Evolutionary conservation across 2,113 vertebrate genomes (phyloP).

Genomic region (Actenoides hombroni): DNA sequence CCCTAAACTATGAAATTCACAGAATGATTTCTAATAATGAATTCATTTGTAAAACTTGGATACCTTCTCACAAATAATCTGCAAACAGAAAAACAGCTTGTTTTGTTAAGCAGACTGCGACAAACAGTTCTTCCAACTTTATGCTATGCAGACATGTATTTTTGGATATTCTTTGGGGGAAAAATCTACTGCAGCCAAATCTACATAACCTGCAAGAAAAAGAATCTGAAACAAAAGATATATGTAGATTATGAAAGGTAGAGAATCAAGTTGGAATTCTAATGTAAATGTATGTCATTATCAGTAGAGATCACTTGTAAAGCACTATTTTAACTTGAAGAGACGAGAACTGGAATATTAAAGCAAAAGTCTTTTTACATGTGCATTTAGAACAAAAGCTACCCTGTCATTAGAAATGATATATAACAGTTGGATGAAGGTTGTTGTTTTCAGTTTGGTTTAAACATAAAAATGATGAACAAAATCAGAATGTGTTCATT

Average conservation of each 20-base stretch:
- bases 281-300: constrained; percentile 57
- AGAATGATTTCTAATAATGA: constrained; percentile 22
- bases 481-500: constrained; percentile 69
- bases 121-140: constrained; percentile 49
- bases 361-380: constrained; percentile 46
- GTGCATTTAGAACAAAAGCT: constrained; percentile 70
- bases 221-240: constrained; percentile 33
- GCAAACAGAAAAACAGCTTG: constrained; percentile 23
- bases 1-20: not conserved
- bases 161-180: constrained; percentile 42
- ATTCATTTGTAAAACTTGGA: not conserved
- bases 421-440: constrained; percentile 55
- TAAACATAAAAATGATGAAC: constrained; percentile 65
- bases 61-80: constrained; percentile 11
- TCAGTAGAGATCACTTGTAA: constrained; percentile 32
- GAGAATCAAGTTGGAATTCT: constrained; percentile 42
- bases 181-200: constrained; percentile 53
- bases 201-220: constrained; percentile 36
- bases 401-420: constrained; percentile 68
- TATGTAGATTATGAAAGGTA: constrained; percentile 44
- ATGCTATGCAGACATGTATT: constrained; percentile 40
- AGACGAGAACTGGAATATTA: constrained; percentile 44
- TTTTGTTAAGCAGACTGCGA: constrained; percentile 46
- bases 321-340: constrained; percentile 61
- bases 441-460: constrained; percentile 63